Evolutionary conservation across 2,113 vertebrate species (phyloP).

Genomic region (Polypterus senegalus): DNA sequence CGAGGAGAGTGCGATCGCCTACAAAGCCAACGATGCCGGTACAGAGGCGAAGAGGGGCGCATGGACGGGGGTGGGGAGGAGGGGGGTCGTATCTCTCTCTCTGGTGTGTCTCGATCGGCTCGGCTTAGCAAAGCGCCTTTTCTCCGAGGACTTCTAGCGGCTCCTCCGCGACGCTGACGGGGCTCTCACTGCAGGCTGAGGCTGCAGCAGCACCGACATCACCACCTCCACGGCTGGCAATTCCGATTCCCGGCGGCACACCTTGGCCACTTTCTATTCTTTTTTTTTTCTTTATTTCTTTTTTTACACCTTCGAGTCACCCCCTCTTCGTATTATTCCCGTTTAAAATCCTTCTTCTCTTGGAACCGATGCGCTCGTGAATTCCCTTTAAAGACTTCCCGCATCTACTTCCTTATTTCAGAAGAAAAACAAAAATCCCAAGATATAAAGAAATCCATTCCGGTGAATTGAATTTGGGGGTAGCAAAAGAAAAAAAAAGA

Average conservation of each 20-base stretch:
- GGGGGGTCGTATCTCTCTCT: too few relatives aligned
- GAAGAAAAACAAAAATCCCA: conserved; percentile 9
- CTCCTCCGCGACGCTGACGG: conserved; percentile 11
- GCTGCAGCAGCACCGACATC: not conserved
- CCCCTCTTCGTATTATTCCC: not conserved
- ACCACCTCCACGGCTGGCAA: conserved; percentile 2
- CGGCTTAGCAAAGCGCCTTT: conserved; percentile 10
- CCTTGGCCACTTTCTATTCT: too few relatives aligned
- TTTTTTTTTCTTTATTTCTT: not conserved
- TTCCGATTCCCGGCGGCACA: not conserved
- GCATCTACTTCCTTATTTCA: conserved; percentile 2
- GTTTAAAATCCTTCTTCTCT: not conserved
- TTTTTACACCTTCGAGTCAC: conserved; percentile 1
- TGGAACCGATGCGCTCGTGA: conserved; percentile 8
- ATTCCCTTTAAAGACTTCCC: not conserved
- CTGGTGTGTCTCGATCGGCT: too few relatives aligned
- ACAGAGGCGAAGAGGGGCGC: not conserved
- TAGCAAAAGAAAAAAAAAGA: not conserved
- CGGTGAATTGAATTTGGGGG: conserved; percentile 2
- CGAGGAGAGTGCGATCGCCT: not conserved
- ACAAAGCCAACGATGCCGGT: not conserved
- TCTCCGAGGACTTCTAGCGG: conserved; percentile 10
- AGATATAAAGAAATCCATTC: conserved; percentile 7
- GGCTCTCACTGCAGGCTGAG: not conserved
- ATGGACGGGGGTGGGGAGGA: too few relatives aligned